phyloP scores from a whole-genome alignment of 2,797 vertebrate genomes.

The Denticeps clupeoides region DNA sequence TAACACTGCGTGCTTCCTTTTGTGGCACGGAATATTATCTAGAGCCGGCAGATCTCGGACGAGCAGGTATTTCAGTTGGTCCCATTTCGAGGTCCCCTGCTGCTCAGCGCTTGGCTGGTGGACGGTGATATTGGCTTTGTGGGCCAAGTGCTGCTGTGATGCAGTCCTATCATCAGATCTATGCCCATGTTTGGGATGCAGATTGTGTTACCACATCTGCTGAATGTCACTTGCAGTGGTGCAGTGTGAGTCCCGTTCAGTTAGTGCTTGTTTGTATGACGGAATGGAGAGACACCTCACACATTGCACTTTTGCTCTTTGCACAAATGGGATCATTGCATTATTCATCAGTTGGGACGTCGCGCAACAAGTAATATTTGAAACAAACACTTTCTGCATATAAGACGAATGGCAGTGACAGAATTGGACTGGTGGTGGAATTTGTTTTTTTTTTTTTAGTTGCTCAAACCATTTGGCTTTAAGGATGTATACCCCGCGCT shows the following conservation, averaged over 20 bases:
- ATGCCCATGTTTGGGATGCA: constrained; percentile 51
- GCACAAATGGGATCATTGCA: too few relatives aligned
- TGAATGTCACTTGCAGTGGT: constrained; percentile 37
- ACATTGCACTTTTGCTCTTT: too few relatives aligned
- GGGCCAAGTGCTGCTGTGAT: constrained; percentile 19
- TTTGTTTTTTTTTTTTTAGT: too few relatives aligned
- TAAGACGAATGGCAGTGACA: too few relatives aligned
- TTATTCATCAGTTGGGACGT: too few relatives aligned
- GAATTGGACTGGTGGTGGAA: too few relatives aligned
- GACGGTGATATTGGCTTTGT: constrained; percentile 50
- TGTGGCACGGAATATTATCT: neutral
- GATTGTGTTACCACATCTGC: constrained; percentile 45
- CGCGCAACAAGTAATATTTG: too few relatives aligned
- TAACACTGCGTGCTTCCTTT: neutral
- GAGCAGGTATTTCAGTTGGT: constrained; percentile 18
- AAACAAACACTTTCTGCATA: too few relatives aligned
- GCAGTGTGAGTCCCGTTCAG: constrained; percentile 33
- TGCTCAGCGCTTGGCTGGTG: constrained; percentile 41
- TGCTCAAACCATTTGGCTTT: constrained; percentile 49
- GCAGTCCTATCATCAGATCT: constrained; percentile 33
- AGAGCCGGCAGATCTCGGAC: constrained; percentile 15
- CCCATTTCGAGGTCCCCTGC: constrained; percentile 47
- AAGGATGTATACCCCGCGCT: constrained; percentile 36
- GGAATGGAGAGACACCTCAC: too few relatives aligned
- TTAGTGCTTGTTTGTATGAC: constrained; percentile 15